Percentiles rank a stretch among this genome's conserved stretches.
Conservation (phyloP, 2,888 invertebrate species). For the Zaprionus bogoriensis region DNA sequence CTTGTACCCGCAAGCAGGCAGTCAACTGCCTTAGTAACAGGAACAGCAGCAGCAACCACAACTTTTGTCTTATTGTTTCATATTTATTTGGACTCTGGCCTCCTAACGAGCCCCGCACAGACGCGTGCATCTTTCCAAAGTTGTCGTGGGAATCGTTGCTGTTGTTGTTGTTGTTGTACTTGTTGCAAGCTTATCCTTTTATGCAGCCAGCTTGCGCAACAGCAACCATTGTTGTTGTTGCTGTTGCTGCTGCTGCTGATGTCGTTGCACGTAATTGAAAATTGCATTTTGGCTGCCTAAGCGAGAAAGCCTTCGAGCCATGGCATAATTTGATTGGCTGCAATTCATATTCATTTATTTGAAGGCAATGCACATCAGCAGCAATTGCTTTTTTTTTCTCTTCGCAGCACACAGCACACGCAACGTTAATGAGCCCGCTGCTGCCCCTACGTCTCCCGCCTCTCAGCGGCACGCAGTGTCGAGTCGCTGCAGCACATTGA, state of each 20-base stretch:
- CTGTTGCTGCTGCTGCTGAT: slow-evolving; percentile 39
- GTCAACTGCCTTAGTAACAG: slow-evolving; percentile 40
- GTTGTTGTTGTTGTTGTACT: slow-evolving; percentile 29
- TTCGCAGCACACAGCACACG: slow-evolving; percentile 4
- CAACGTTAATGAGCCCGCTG: slow-evolving; percentile 20
- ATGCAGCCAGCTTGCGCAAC: slow-evolving; percentile 71
- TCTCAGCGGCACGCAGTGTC: neutral
- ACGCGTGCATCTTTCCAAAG: slow-evolving; percentile 71
- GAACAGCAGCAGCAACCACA: slow-evolving; percentile 37
- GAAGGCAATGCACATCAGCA: slow-evolving; percentile 47
- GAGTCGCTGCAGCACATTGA: slow-evolving; percentile 52
- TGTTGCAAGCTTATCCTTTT: slow-evolving; percentile 72
- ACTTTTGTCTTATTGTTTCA: slow-evolving; percentile 73
- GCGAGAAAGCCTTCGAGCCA: slow-evolving; percentile 50
- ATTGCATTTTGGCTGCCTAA: slow-evolving; percentile 57
- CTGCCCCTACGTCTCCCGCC: too few relatives aligned
- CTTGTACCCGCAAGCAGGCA: slow-evolving; percentile 33
- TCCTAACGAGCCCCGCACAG: slow-evolving; percentile 60
- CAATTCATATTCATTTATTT: slow-evolving; percentile 73
- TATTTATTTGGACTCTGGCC: slow-evolving; percentile 69
- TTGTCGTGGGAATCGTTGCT: slow-evolving; percentile 65
- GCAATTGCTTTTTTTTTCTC: slow-evolving; percentile 17
- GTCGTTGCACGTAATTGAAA: slow-evolving; percentile 66
- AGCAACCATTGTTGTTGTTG: slow-evolving; percentile 27
- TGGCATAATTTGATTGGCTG: slow-evolving; percentile 65